phyloP scores from a whole-genome alignment of 2,797 vertebrate genomes.

The Glyptemys insculpta region DNA sequence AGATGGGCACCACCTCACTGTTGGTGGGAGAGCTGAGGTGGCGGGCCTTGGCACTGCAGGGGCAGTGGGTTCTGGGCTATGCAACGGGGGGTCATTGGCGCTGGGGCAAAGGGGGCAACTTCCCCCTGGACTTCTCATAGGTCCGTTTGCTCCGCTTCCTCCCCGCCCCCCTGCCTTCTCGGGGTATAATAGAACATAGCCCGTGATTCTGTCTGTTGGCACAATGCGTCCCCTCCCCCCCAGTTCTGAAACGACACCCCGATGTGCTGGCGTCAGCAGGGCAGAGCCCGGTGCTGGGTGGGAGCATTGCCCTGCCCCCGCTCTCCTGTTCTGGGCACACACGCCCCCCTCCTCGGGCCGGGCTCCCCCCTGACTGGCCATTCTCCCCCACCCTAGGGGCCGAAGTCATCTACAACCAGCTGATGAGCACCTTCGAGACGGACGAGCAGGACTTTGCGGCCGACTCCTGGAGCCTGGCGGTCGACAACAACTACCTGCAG shows the following conservation, averaged over 20 bases:
- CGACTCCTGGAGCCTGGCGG: constrained; percentile 93
- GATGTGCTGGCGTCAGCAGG: too few species aligned
- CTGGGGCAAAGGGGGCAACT: too few species aligned
- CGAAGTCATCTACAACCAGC: constrained; percentile 86
- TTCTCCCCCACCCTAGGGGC: constrained; percentile 77
- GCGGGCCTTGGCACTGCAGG: neutral
- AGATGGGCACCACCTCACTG: neutral
- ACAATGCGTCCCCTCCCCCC: too few species aligned
- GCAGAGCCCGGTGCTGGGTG: neutral
- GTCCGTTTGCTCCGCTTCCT: neutral
- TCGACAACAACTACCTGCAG: constrained; percentile 89
- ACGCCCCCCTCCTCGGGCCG: neutral
- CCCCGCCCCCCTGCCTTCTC: neutral
- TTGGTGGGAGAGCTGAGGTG: neutral
- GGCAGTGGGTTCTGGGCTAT: neutral
- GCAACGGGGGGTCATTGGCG: neutral
- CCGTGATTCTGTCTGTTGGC: neutral
- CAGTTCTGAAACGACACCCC: too few species aligned
- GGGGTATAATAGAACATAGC: neutral
- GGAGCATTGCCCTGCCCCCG: neutral
- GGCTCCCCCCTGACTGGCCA: neutral
- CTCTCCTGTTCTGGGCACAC: too few species aligned
- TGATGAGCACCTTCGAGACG: constrained; percentile 89
- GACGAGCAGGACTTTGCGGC: constrained; percentile 91
- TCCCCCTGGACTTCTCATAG: neutral